phyloP scores from a whole-genome alignment of 2,797 vertebrate genomes.

The Chelonia mydas region DNA sequence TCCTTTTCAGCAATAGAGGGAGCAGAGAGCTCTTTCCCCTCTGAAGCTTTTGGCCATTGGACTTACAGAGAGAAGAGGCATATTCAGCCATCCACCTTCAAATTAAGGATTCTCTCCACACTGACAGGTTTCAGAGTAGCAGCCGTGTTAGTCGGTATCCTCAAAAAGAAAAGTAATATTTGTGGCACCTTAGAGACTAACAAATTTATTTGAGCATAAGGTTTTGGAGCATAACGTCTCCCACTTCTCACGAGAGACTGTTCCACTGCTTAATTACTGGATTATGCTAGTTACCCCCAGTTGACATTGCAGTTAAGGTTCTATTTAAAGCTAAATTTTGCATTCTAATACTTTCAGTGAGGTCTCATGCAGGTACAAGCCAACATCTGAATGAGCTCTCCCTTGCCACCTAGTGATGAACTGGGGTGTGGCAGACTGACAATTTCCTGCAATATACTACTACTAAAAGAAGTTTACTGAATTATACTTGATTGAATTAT shows the following conservation, averaged over 20 bases:
- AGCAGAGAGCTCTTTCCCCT: not conserved
- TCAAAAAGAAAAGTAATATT: no score
- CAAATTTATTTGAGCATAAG: no score
- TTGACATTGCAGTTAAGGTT: constrained; percentile 53
- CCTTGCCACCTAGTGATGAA: not conserved
- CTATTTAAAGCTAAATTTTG: constrained; percentile 49
- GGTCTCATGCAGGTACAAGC: not conserved
- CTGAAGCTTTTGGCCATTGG: not conserved
- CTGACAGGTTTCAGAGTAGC: no score
- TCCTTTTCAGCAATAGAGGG: not conserved
- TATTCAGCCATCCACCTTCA: not conserved
- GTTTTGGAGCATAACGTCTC: not conserved
- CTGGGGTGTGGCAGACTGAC: not conserved
- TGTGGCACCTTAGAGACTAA: no score
- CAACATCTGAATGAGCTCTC: not conserved
- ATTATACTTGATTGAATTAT: not conserved
- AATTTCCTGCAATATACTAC: not conserved
- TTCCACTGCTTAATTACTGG: constrained; percentile 34
- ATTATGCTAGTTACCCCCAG: not conserved
- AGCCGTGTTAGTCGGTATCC: no score
- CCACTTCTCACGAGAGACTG: constrained; percentile 19
- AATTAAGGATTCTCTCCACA: not conserved
- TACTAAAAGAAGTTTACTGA: not conserved
- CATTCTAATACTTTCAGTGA: constrained; percentile 53
- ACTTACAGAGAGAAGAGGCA: not conserved